Evolutionary conservation across 2,888 invertebrate species (phyloP), one percentile per base, ranked within the genome.

Genomic region (Lithophane socia): DNA sequence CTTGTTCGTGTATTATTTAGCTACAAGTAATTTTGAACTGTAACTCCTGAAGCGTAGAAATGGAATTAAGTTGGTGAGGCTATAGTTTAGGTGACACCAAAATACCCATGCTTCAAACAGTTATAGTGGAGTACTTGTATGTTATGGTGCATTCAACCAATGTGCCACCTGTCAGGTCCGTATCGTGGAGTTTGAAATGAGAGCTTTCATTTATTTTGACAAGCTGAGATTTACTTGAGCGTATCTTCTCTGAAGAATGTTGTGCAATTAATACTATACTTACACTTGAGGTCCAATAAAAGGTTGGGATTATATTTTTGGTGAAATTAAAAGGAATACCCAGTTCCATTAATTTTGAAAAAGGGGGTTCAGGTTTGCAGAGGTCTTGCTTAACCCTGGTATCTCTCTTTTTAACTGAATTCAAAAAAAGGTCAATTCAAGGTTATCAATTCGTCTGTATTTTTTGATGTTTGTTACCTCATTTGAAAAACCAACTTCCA

Each of bases 1-100:
- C 90, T 85, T 81, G 89, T 87, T 90, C 87, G 83, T 87, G 85
- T 84, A 73, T 65, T n/a, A 18, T 73, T 65, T 56, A 29, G 0
- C 63, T 49, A 37, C 70, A 71, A 65, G 82, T 69, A 24, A 90
- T 80, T 88, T 76, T 87, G 64, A 81, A 88, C 90, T 85, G 77
- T 90, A 90, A 29, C 2, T 9, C 0, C 0, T 21, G 47, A 0
- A 0, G 1, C 8, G 58, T 84, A 82, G 16, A 69, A 67, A 37
- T 60, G 47, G 16, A 7, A 66, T 86, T 84, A 1, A 37, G 21
- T 24, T 74, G 52, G 29, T 10, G 0, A 0, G 21, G 7, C 0
- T 7, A 7, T 16, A 54, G 77, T 75, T 82, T 80, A 72, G 71
- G 73, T 76, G 82, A 83, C 83, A 83, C 73, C 70, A 75, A 86